Percentiles rank a stretch among this genome's conserved stretches.
Evolutionary conservation across 2,797 vertebrate genomes (phyloP).

Genomic region (Clarias laeviceps): DNA sequence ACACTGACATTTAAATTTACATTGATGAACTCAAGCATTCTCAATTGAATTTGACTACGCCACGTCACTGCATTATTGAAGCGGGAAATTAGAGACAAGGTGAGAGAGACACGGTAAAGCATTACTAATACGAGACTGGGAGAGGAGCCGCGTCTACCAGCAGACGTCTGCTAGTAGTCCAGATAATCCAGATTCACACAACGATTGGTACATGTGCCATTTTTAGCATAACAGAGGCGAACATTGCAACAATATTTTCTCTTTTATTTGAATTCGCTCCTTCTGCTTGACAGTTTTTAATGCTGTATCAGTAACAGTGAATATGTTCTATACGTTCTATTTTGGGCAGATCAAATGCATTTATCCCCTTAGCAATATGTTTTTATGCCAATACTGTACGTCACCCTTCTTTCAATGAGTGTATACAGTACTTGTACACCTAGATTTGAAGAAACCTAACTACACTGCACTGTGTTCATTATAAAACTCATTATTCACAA

Average conservation of each 20-base stretch:
- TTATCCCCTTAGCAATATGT: background rate
- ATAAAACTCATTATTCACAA: background rate
- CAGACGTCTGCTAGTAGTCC: background rate
- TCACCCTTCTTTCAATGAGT: too few relatives aligned
- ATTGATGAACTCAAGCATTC: too few relatives aligned
- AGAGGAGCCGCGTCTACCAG: background rate
- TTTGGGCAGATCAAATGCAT: background rate
- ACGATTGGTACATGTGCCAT: background rate
- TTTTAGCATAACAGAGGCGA: background rate
- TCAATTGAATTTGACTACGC: background rate
- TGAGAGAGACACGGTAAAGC: background rate
- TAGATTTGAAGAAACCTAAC: too few relatives aligned
- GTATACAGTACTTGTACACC: too few relatives aligned
- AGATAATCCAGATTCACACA: background rate
- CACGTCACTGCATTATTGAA: background rate
- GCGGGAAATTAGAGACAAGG: background rate
- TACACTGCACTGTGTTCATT: background rate
- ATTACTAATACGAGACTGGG: background rate
- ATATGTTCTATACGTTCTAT: background rate
- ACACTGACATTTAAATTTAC: background rate
- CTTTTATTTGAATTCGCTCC: too few relatives aligned
- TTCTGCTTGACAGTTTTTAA: background rate
- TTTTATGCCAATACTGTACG: too few relatives aligned
- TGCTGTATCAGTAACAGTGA: background rate
- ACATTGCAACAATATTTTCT: too few relatives aligned